Conservation (phyloP, 1,140 invertebrate species). For the Micrasema longulum region DNA sequence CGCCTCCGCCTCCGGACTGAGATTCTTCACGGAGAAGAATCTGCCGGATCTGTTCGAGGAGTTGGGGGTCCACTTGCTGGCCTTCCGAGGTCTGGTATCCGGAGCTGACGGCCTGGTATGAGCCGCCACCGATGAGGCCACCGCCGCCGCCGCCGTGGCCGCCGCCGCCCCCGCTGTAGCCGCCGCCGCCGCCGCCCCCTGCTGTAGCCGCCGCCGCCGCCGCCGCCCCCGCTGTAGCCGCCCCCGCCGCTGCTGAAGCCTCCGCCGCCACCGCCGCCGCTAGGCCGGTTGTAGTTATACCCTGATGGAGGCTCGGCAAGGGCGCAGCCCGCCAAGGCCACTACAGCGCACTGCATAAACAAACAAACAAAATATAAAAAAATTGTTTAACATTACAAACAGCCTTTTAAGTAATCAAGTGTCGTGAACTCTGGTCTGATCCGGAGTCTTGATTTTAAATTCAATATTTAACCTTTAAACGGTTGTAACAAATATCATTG, state of each 20-base stretch:
- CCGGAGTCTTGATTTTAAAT: too few species aligned
- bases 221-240: conserved; percentile 51
- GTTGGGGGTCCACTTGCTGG: conserved; percentile 76
- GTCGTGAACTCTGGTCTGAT: too few species aligned
- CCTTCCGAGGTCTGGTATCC: conserved; percentile 80
- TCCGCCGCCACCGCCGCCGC: conserved; percentile 56
- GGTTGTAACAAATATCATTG: too few species aligned
- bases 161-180: conserved; percentile 54
- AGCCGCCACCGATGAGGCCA: conserved; percentile 66
- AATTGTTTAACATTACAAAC: too few species aligned
- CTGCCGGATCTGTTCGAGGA: conserved; percentile 81
- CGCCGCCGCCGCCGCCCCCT: conserved; percentile 60
- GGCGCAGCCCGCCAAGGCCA: conserved; percentile 64
- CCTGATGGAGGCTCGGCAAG: conserved; percentile 64
- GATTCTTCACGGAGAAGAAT: conserved; percentile 80
- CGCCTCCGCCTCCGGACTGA: conserved; percentile 63
- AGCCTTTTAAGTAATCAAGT: too few species aligned
- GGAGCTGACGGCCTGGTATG: conserved; percentile 75
- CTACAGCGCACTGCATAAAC: conserved; percentile 64
- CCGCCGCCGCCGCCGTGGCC: conserved; percentile 52
- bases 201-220: conserved; percentile 58
- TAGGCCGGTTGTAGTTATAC: conserved; percentile 67
- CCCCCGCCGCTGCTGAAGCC: conserved; percentile 55
- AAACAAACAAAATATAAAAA: conserved; percentile 25
- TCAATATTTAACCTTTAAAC: too few species aligned